Conservation (phyloP, 1,140 invertebrate species). For the Zaprionus camerounensis region DNA sequence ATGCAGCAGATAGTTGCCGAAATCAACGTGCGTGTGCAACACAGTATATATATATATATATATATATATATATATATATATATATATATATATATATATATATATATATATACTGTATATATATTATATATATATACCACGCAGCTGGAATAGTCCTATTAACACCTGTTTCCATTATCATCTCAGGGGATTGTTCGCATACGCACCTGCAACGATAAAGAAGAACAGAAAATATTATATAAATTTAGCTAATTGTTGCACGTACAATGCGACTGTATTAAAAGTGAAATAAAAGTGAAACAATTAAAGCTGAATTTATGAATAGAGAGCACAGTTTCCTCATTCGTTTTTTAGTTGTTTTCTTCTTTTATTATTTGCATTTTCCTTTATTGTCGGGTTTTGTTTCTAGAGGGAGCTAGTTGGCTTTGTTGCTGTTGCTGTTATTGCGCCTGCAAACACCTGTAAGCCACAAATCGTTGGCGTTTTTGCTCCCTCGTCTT, state of each 20-base stretch:
- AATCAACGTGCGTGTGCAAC: not conserved
- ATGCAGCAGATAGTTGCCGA: not conserved
- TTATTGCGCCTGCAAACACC: conserved; percentile 60
- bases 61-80: not conserved
- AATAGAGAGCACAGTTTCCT: conserved; percentile 31
- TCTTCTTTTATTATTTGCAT: conserved; percentile 9
- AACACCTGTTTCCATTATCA: not conserved
- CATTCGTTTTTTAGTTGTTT: conserved; percentile 10
- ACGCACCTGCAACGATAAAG: conserved; percentile 72
- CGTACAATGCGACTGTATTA: conserved; percentile 31
- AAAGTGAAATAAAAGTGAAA: conserved; percentile 26
- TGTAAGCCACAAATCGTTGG: conserved; percentile 78
- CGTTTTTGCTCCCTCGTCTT: conserved; percentile 14
- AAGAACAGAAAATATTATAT: conserved; percentile 32
- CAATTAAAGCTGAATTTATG: conserved; percentile 22
- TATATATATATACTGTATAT: not conserved
- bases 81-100: not conserved
- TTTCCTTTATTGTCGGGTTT: conserved; percentile 17
- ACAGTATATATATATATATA: not conserved
- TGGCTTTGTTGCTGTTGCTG: conserved; percentile 21
- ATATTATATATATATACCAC: not conserved
- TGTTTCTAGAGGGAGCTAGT: conserved; percentile 31
- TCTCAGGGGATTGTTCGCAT: conserved; percentile 12
- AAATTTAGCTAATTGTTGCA: conserved; percentile 52
- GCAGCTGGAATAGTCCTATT: not conserved